Base-by-base conservation (phyloP, 2,113 vertebrate species). In the Corythornis madagascariensis region DNA sequence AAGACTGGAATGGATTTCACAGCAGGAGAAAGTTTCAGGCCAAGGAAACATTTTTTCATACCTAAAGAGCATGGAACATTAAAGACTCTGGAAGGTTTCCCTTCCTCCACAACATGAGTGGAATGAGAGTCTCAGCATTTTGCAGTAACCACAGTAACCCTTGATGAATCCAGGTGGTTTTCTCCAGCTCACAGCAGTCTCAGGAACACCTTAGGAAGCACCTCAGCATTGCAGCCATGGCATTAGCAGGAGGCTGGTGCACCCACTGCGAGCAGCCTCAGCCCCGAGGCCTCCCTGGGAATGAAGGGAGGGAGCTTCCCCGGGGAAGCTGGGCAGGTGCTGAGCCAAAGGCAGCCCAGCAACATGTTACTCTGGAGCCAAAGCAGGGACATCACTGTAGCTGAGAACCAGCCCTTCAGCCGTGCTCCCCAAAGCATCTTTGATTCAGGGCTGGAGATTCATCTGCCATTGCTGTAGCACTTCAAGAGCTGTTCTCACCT, bases 1-100 rank as follows among this genome's bases (percentile, higher is more conserved):
- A 92, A 85, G 42, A 53, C 38, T 69, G 66, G 45, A 86, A 92
- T 79, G 59, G 67, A 85, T 93, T 96, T 84, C 78, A 92, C 86
- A 95, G 90, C 66, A 93, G 65, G 42, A 77, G 42, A 86, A n/a
- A 6, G 9, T 57, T 89, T 84, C 50, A 82, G 81, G 48, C 61
- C 77, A 93, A 89, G 92, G 84, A 95, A 95, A 78, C 67, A 90
- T 48, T 89, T 81, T 82, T 87, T 82, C 74, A 69, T 84, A 87
- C 65, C 40, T 76, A 47, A 92, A 85, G 38, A 89, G 78, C 48
- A 76, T 35, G 57, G 78, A 94, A 90, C 82, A 93, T 79, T 92
- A 71, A 71, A 67, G 71, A 82, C 59, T 57, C 79, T 26, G 59
- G 43, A 61, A 80, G 25, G 21, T 42, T 65, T 92, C 50, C 57